phyloP scores from a whole-genome alignment of 2,888 invertebrate species.

The Globia sparganii region DNA sequence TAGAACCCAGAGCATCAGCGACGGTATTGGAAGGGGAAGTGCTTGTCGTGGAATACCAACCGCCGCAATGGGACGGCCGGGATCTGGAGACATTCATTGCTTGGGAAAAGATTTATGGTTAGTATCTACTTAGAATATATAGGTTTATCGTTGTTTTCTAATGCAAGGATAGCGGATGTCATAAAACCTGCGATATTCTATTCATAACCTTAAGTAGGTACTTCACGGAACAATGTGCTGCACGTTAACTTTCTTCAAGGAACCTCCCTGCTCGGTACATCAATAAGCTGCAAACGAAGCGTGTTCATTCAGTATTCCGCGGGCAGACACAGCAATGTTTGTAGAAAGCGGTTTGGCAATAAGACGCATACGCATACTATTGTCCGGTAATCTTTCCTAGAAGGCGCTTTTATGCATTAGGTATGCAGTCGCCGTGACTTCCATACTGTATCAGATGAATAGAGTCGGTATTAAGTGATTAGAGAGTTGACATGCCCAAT shows the following conservation, averaged over 20 bases:
- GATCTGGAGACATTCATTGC: slow-evolving; percentile 87
- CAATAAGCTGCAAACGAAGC: slow-evolving; percentile 73
- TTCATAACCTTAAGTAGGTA: slow-evolving; percentile 25
- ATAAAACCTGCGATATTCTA: slow-evolving; percentile 23
- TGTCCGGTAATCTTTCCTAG: slow-evolving; percentile 89
- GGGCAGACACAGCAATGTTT: slow-evolving; percentile 78
- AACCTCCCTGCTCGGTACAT: slow-evolving; percentile 59
- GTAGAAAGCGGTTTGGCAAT: slow-evolving; percentile 90
- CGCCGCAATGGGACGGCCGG: slow-evolving; percentile 89
- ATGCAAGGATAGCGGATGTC: slow-evolving; percentile 30
- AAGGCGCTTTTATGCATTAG: slow-evolving; percentile 85
- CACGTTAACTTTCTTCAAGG: slow-evolving; percentile 56
- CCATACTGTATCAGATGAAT: slow-evolving; percentile 73
- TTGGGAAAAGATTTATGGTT: slow-evolving; percentile 89
- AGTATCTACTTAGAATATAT: slow-evolving; percentile 59
- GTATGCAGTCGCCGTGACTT: slow-evolving; percentile 80
- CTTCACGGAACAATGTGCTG: slow-evolving; percentile 37
- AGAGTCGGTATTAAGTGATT: slow-evolving; percentile 57
- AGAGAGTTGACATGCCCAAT: slow-evolving; percentile 43
- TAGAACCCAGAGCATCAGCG: slow-evolving; percentile 91
- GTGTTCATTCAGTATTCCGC: slow-evolving; percentile 82
- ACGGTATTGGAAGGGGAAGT: slow-evolving; percentile 91
- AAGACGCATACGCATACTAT: slow-evolving; percentile 84
- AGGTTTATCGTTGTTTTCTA: slow-evolving; percentile 19
- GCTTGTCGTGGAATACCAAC: slow-evolving; percentile 91